Evolutionary conservation across 1,140 invertebrate genomes (phyloP), one percentile per base, ranked within the genome.

Genomic region (Tribolium castaneum): DNA sequence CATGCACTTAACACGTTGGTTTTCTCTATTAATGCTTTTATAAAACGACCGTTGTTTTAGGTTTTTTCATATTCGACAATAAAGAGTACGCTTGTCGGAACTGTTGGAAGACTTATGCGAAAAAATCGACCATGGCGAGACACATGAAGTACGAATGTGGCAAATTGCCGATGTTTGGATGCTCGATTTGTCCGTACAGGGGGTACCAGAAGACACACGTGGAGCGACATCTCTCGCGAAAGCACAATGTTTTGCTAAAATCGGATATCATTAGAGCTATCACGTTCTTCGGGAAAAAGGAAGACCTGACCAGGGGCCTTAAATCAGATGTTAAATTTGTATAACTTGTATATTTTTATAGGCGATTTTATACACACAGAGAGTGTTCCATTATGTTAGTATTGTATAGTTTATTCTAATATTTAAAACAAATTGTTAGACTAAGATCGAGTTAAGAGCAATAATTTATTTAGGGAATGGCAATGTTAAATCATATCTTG

Each of bases 101-200:
- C 79, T 92, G 91, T 84, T 88, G 90, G 54, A 90, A 90, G 84
- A 87, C 87, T 76, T 90, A 90, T 84, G 89, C 89, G 80, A 88
- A 89, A 84, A 90, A 90, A 75, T 89, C 89, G 72, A 90, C 89
- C 12, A 84, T 91, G 78, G 89, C 88, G 80, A 86, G 91, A 71
- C 92, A 94, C 80, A 90, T 90, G 80, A 92, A 90, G 79, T 93
- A 91, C 84, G 92, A 93, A 83, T 94, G 93, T 84, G 90, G 91
- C 7, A 90, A 92, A 79, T 86, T 90, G 75, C 92, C 92, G 5
- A 88, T 89, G 80, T 94, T 92, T 86, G 88, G 90, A 82, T 92
- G 93, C 82, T 90, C 91, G 14, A 87, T 87, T 30, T 91, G 90
- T 79, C 82, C 82, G 9, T 87, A 87, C 72, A 84, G 85, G 19